A percentile compares a stretch with the other conserved stretches of the same genome.
Evolutionary conservation across 2,797 vertebrate genomes (phyloP).

Genomic region (Tenualosa thibaudeaui): DNA sequence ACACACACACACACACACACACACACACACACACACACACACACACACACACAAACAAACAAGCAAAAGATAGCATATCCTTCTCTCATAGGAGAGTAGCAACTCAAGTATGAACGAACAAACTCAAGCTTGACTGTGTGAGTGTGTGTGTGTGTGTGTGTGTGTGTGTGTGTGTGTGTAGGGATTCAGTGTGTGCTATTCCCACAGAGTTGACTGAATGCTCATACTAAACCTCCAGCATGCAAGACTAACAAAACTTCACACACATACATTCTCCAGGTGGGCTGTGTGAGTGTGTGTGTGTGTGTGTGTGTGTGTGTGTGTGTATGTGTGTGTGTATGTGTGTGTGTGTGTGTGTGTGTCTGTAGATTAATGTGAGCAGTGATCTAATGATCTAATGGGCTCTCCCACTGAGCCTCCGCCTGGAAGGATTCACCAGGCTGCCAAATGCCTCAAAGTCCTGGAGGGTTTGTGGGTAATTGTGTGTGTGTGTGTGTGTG

Average conservation of each 20-base stretch:
- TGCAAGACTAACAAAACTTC: conserved; percentile 20
- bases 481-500: not conserved
- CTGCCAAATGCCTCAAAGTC: not conserved
- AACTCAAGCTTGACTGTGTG: not conserved
- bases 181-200: no score
- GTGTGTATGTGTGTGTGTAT: conserved; percentile 9
- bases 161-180: not conserved
- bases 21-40: no score
- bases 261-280: not conserved
- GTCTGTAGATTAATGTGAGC: conserved; percentile 34
- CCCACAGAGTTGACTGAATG: not conserved
- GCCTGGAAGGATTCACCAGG: conserved; percentile 9
- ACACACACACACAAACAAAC: no score
- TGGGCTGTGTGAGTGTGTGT: not conserved
- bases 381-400: conserved; percentile 34
- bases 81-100: no score
- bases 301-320: conserved; percentile 6
- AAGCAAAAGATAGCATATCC: no score
- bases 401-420: conserved; percentile 35
- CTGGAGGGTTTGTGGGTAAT: not conserved
- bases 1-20: no score
- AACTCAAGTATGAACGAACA: no score
- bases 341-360: conserved; percentile 2
- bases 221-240: conserved; percentile 9
- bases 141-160: conserved; percentile 4